These are phyloP conservation scores for Byasa hedistus DNA, from an alignment of 2,888 invertebrate genomes.

Conservation along the genomic window DNA sequence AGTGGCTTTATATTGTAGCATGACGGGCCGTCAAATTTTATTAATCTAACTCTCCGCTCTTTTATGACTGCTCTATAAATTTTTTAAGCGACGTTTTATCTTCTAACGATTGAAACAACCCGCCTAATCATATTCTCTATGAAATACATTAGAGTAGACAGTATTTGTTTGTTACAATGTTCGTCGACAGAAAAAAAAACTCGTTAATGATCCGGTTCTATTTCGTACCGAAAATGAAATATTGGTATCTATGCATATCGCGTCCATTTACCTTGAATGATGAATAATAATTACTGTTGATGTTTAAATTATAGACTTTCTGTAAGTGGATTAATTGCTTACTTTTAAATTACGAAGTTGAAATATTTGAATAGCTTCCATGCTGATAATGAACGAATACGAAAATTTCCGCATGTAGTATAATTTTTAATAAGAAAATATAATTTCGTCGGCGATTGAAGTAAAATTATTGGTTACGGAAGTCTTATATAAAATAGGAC, in stretches of 20 bases:
- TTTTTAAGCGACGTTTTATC: slow-evolving; percentile 66
- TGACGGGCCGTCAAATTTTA: slow-evolving; percentile 70
- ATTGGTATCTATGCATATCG: slow-evolving; percentile 61
- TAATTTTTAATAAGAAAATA: background rate
- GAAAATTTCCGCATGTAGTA: background rate
- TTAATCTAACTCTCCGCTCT: slow-evolving; percentile 55
- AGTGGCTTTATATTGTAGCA: slow-evolving; percentile 52
- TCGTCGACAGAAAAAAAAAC: slow-evolving; percentile 54
- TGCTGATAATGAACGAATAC: slow-evolving; percentile 32
- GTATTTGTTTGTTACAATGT: slow-evolving; percentile 54
- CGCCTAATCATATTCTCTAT: slow-evolving; percentile 66
- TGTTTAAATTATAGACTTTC: slow-evolving; percentile 66
- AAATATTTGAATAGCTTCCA: slow-evolving; percentile 54
- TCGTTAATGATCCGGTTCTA: slow-evolving; percentile 62
- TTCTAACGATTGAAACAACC: slow-evolving; percentile 64
- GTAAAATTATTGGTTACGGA: too few species aligned
- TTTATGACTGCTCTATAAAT: slow-evolving; percentile 74
- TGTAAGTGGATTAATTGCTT: slow-evolving; percentile 65
- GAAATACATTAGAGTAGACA: slow-evolving; percentile 50
- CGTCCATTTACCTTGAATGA: slow-evolving; percentile 72
- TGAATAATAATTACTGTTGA: slow-evolving; percentile 67
- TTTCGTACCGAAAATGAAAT: slow-evolving; percentile 64
- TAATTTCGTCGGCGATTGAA: too few species aligned
- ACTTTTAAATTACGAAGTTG: slow-evolving; percentile 50
- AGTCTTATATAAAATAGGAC: too few species aligned